A percentile compares a stretch with the other conserved stretches of the same genome.
These are phyloP conservation scores for Trochalopteron elliotii DNA, from an alignment of 2,113 vertebrate genomes.

Conservation along the genomic window DNA sequence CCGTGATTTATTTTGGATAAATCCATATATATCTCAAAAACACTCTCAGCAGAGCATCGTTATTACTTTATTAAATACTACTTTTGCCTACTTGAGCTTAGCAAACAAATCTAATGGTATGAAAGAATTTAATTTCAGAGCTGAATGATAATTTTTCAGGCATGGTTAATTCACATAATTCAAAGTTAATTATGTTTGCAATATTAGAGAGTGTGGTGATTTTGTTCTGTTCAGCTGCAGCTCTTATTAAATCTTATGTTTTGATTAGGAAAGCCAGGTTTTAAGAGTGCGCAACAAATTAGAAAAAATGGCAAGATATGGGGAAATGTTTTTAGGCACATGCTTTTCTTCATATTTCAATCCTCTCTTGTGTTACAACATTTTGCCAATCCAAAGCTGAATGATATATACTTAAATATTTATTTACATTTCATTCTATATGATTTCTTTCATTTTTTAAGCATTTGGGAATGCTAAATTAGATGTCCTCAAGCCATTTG, in stretches of 20 bases:
- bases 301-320: not conserved
- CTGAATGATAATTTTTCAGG: conserved; percentile 84
- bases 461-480: not conserved
- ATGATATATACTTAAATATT: not conserved
- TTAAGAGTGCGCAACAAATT: conserved; percentile 40
- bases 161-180: conserved; percentile 84
- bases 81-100: conserved; percentile 80
- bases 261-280: conserved; percentile 68
- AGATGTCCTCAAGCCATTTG: not conserved
- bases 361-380: not conserved
- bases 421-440: not conserved
- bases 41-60: conserved; percentile 64
- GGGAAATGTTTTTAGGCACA: not conserved
- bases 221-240: conserved; percentile 76
- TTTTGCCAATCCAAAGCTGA: not conserved
- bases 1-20: conserved; percentile 71
- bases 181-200: conserved; percentile 84
- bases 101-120: conserved; percentile 85
- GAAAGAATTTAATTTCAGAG: conserved; percentile 86
- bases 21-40: conserved; percentile 67
- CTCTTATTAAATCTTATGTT: conserved; percentile 76
- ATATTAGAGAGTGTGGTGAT: conserved; percentile 76
- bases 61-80: conserved; percentile 80
- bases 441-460: not conserved
- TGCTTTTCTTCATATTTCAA: not conserved